Base-by-base conservation (phyloP, 1,140 invertebrate genomes). In the Holotrichia oblita region DNA sequence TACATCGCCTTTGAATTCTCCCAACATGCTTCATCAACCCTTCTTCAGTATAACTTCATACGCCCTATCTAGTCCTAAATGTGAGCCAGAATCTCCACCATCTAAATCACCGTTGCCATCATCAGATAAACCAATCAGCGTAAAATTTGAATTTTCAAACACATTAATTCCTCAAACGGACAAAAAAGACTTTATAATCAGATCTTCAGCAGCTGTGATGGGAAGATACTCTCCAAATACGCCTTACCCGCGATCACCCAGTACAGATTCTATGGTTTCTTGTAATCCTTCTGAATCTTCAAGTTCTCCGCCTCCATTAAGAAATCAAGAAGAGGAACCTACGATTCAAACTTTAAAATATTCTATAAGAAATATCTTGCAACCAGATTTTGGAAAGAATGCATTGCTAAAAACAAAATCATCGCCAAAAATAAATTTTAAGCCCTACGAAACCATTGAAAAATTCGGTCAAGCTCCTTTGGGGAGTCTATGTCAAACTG, bases 401-500 rank as follows among this genome's bases (percentile, higher is more conserved):
- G 86, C 86, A 6, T 80, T 87, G 2, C 69, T 80, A 40, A 83
- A 82, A 72, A 86, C 82, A 1, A 83, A 81, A 76, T 77, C 76
- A 0, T 40, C 78, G 3, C 78, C 82, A 40, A 83, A 81, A 79
- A 83, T 85, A 17, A 78, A 73, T 12, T 86, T 85, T 79, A 85
- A 85, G 80, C 86, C 86, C n/a, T 87, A 87, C 80, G 86, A 86
- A 75, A 80, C 76, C 40, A 73, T 42, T 22, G 77, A 79, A 14
- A 73, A 81, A 81, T 41, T 79, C 69, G n/a, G 79, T 79, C 24
- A 61, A 2, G 84, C 90, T 0, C 88, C 89, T 0, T 80, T 92
- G 76, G 91, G 91, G 0, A 90, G 90, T 3, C 83, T 92, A 24
- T 88, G 90, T 80, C 90, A 92, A 80, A 88, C 91, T 0, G 90